Conservation (phyloP, 2,888 invertebrate species). For the Drosophila nr. fundita region DNA sequence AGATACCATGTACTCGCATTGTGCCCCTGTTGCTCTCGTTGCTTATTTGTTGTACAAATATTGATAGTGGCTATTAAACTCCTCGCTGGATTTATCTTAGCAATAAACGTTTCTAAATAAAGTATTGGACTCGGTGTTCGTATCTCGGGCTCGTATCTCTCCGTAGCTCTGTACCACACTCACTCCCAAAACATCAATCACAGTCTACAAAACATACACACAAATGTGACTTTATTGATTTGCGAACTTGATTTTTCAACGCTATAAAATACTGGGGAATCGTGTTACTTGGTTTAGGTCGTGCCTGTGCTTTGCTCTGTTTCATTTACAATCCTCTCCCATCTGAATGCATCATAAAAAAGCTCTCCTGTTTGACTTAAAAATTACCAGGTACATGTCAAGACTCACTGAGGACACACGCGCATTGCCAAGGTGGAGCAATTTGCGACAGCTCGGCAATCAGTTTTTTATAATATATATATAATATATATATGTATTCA, state of each 20-base stretch:
- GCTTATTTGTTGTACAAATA: constrained; percentile 73
- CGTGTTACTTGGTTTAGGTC: constrained; percentile 16
- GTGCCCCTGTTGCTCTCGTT: constrained; percentile 40
- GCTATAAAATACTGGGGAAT: constrained; percentile 38
- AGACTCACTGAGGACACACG: constrained; percentile 42
- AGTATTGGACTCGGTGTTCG: constrained; percentile 38
- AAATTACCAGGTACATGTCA: constrained; percentile 63
- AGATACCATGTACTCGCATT: constrained; percentile 44
- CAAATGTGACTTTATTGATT: constrained; percentile 59
- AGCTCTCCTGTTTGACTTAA: constrained; percentile 50
- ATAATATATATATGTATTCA: not conserved
- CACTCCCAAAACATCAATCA: not conserved
- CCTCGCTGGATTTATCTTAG: constrained; percentile 68
- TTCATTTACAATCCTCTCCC: constrained; percentile 57
- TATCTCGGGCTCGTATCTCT: constrained; percentile 12
- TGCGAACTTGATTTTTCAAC: constrained; percentile 49
- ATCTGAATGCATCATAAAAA: constrained; percentile 31
- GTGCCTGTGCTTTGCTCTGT: constrained; percentile 65
- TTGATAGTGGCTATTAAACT: constrained; percentile 68
- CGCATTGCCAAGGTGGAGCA: constrained; percentile 27
- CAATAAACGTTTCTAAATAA: constrained; percentile 63
- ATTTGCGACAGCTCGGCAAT: not conserved
- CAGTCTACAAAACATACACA: constrained; percentile 1
- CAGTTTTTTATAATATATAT: not conserved
- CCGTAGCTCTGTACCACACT: constrained; percentile 3